Base-by-base conservation (phyloP, 1,140 invertebrate species). In the Telenomus remus region DNA sequence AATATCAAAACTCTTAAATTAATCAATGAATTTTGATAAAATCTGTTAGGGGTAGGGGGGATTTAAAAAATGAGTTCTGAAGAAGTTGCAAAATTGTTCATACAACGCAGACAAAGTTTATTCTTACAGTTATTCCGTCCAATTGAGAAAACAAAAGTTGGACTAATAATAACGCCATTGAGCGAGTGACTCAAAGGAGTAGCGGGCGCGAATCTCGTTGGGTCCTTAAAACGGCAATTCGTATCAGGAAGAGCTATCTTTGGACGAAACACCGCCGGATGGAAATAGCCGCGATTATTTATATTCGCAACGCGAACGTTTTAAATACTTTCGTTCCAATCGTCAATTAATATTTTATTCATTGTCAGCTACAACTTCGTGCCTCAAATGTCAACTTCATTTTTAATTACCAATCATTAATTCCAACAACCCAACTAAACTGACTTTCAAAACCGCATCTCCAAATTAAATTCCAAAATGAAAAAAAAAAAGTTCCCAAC, bases 101-200 rank as follows among this genome's bases (percentile, higher is more conserved):
- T 70, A 70, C 70, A 60, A 70, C 60, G 73, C 64, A 42, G 48
- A 70, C 70, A n/a, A n/a, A n/a, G n/a, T n/a, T n/a, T n/a, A n/a
- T n/a, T n/a, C n/a, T n/a, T n/a, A n/a, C 70, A 34, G 60, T 70
- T 76, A 70, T 65, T 76, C 73, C 70, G 70, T 50, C 37, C 59
- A 39, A 76, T 76, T 76, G 39, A 76, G 65, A 70, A 76, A 70
- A 74, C 64, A 53, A 53, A 69, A 13, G 43, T 42, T 33, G 34
- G 43, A 69, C 73, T 76, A 76, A 76, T 69, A 76, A 76, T 76
- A 76, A 64, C 64, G 64, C 59, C 73, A 76, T 76, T 76, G 51
- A 76, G 49, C 60, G 59, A 55, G 42, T 70, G 73, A 76, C 64
- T 76, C 73, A 69, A 76, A 70, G 59, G 60, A 66, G 59, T 64